Percentiles rank a stretch among this genome's conserved stretches.
Evolutionary conservation across 1,140 invertebrate genomes (phyloP).

Genomic region (Drosophila obscura): DNA sequence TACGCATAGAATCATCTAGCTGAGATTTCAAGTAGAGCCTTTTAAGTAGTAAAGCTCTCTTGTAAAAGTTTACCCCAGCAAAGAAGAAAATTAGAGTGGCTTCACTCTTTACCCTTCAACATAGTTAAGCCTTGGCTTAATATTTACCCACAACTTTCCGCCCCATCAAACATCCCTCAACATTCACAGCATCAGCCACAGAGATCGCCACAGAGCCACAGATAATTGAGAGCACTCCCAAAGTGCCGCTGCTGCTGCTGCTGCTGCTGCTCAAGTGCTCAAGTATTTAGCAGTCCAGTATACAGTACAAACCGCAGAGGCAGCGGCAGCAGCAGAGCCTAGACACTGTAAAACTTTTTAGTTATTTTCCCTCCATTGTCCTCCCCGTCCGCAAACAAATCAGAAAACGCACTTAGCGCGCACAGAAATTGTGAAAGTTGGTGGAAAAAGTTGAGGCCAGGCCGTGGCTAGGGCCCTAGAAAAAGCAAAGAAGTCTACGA

Average conservation of each 20-base stretch:
- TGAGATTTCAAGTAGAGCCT: too few relatives aligned
- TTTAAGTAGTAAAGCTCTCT: too few relatives aligned
- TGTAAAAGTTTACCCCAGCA: too few relatives aligned
- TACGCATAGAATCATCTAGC: too few relatives aligned
- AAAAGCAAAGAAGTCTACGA: constrained; percentile 18
- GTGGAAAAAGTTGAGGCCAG: constrained; percentile 57
- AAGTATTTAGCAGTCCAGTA: constrained; percentile 21
- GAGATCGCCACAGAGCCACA: neutral
- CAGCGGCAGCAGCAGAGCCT: neutral
- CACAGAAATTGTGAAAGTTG: constrained; percentile 70
- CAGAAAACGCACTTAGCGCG: constrained; percentile 73
- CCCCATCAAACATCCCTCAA: too few relatives aligned
- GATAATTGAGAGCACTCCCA: constrained; percentile 36
- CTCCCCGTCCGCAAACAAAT: constrained; percentile 49
- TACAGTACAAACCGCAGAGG: constrained; percentile 12
- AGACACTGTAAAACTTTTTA: constrained; percentile 18
- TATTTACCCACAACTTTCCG: too few relatives aligned
- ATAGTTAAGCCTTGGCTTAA: too few relatives aligned
- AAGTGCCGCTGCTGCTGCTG: constrained; percentile 5
- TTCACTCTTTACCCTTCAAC: too few relatives aligned
- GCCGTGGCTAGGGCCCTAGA: constrained; percentile 22
- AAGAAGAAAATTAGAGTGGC: too few relatives aligned
- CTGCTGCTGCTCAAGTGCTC: constrained; percentile 18
- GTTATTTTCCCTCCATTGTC: constrained; percentile 15
- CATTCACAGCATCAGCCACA: too few relatives aligned